Evolutionary conservation across 2,888 invertebrate species (phyloP).

Genomic region (Antheraea assamensis): DNA sequence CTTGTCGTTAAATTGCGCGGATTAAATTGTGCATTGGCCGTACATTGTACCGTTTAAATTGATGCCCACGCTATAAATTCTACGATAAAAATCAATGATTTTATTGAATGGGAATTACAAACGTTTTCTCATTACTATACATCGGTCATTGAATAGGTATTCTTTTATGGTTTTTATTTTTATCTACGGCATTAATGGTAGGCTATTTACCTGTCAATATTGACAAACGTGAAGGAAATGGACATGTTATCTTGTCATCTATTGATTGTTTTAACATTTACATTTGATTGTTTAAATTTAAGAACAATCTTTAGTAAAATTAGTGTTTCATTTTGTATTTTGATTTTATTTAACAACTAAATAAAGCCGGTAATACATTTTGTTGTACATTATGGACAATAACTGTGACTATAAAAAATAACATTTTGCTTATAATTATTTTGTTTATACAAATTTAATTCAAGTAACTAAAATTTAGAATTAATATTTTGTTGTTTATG

Average conservation of each 20-base stretch:
- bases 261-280: conserved; percentile 11
- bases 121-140: conserved; percentile 23
- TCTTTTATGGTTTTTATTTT: conserved; percentile 27
- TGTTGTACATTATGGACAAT: not conserved
- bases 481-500: too few relatives aligned
- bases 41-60: conserved; percentile 27
- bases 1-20: conserved; percentile 39
- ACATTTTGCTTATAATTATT: not conserved
- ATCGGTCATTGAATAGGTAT: conserved; percentile 31
- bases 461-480: not conserved
- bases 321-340: not conserved
- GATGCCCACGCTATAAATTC: conserved; percentile 35
- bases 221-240: conserved; percentile 21
- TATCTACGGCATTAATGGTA: conserved; percentile 15
- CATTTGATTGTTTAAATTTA: not conserved
- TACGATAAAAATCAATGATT: conserved; percentile 44
- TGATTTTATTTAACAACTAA: not conserved
- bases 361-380: not conserved
- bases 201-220: conserved; percentile 23
- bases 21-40: conserved; percentile 39
- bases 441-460: not conserved
- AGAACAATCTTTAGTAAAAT: not conserved
- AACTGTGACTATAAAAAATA: not conserved
- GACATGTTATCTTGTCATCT: conserved; percentile 16
- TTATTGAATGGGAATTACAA: conserved; percentile 41